A percentile compares a stretch with the other conserved stretches of the same genome.
Evolutionary conservation across 1,140 invertebrate genomes (phyloP).

Genomic region (Branchinecta lindahli): DNA sequence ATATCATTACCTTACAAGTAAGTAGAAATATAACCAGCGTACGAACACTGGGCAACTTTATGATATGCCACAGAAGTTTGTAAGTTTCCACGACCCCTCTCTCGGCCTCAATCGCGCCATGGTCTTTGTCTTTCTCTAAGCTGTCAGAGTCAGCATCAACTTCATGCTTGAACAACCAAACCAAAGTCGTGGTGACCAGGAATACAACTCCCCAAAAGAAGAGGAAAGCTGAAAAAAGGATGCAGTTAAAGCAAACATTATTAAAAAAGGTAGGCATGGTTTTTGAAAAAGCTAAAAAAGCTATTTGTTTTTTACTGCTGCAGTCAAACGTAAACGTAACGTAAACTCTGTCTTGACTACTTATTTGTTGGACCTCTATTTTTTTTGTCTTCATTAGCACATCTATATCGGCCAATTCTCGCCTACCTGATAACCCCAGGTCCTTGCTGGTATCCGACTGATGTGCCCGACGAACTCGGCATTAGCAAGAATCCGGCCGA

Average conservation of each 20-base stretch:
- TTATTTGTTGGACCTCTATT: too few species aligned
- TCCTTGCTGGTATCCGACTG: too few species aligned
- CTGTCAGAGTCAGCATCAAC: constrained; percentile 31
- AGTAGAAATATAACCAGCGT: constrained; percentile 62
- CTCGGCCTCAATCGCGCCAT: constrained; percentile 36
- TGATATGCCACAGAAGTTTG: constrained; percentile 60
- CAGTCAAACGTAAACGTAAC: too few species aligned
- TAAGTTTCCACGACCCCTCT: constrained; percentile 64
- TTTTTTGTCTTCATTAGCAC: too few species aligned
- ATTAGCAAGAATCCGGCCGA: too few species aligned
- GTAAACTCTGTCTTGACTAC: too few species aligned
- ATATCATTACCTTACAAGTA: constrained; percentile 61
- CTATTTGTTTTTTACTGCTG: not conserved
- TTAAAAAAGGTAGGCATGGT: not conserved
- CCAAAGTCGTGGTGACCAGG: constrained; percentile 71
- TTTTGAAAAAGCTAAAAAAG: not conserved
- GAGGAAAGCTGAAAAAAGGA: constrained; percentile 53
- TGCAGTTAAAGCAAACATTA: constrained; percentile 15
- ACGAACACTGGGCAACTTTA: constrained; percentile 64
- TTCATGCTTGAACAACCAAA: constrained; percentile 80
- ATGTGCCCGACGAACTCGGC: too few species aligned
- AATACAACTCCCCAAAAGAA: constrained; percentile 92
- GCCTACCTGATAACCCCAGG: too few species aligned
- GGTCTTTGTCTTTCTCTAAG: constrained; percentile 29
- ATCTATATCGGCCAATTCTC: too few species aligned